Conservation (phyloP, 2,888 invertebrate genomes). For the Nomada flava region DNA sequence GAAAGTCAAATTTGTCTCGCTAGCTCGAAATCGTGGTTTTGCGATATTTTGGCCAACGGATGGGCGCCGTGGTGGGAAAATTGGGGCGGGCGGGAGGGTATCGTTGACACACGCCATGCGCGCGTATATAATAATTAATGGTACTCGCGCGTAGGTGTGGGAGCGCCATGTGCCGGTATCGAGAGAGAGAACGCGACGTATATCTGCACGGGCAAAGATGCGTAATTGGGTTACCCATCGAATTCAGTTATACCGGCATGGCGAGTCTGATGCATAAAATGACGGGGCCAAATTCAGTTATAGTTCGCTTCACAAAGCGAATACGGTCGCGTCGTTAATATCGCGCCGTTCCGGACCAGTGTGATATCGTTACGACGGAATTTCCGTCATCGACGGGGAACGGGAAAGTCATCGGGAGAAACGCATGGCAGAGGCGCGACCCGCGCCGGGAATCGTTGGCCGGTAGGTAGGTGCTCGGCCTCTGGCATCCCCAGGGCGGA, state of each 20-base stretch:
- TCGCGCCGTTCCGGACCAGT: conserved; percentile 74
- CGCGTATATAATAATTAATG: conserved; percentile 72
- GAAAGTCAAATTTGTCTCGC: conserved; percentile 23
- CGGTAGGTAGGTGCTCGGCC: neutral
- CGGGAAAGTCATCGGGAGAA: conserved; percentile 35
- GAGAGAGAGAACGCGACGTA: conserved; percentile 64
- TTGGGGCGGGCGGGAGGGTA: conserved; percentile 36
- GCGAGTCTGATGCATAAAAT: conserved; percentile 84
- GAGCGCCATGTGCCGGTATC: conserved; percentile 49
- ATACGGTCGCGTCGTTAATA: conserved; percentile 80
- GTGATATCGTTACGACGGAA: conserved; percentile 72
- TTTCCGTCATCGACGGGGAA: conserved; percentile 60
- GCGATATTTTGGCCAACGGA: conserved; percentile 14
- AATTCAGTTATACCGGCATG: conserved; percentile 83
- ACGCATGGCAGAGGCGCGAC: neutral
- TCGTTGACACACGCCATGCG: conserved; percentile 67
- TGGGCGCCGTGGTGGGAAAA: conserved; percentile 6
- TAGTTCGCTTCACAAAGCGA: conserved; percentile 84
- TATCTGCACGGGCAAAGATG: conserved; percentile 82
- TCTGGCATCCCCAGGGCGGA: conserved; percentile 42
- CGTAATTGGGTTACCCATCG: conserved; percentile 84
- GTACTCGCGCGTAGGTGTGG: conserved; percentile 68
- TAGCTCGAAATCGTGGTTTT: conserved; percentile 2
- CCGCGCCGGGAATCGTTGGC: neutral
- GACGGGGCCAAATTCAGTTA: conserved; percentile 83